These are phyloP conservation scores for Lacanobia oleracea DNA, from an alignment of 2,888 invertebrate species.

Conservation along the genomic window DNA sequence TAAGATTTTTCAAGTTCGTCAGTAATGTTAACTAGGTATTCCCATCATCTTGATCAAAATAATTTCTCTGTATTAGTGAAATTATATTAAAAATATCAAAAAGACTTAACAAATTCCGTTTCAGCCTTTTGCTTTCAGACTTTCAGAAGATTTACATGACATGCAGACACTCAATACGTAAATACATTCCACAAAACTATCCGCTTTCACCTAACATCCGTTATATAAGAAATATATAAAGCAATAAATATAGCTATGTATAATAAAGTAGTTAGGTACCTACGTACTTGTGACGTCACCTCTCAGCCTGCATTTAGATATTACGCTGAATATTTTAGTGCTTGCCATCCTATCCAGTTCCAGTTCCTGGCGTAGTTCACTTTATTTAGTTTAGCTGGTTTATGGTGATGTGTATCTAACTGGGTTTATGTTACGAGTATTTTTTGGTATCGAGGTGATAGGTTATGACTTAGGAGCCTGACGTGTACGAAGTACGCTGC, in stretches of 20 bases:
- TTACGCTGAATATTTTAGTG: slow-evolving; percentile 48
- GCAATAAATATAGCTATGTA: slow-evolving; percentile 31
- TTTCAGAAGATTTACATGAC: too few species aligned
- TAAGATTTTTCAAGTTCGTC: neutral
- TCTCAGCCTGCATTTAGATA: slow-evolving; percentile 37
- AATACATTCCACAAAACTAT: neutral
- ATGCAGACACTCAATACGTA: neutral
- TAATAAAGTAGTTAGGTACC: slow-evolving; percentile 9
- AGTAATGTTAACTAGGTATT: neutral
- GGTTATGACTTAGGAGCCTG: neutral
- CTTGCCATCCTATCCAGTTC: slow-evolving; percentile 11
- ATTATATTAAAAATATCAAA: too few species aligned
- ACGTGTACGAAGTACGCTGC: neutral
- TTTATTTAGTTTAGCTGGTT: slow-evolving; percentile 23
- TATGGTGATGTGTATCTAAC: too few species aligned
- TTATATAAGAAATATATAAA: slow-evolving; percentile 8
- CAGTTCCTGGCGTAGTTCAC: neutral
- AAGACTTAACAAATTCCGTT: too few species aligned
- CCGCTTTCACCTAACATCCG: neutral
- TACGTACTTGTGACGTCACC: slow-evolving; percentile 14
- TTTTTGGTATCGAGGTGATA: neutral
- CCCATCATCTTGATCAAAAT: too few species aligned
- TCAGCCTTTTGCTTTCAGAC: too few species aligned
- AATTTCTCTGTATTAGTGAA: too few species aligned
- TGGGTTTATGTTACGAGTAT: slow-evolving; percentile 11